Conservation (phyloP, 2,888 invertebrate genomes). For the Archips crataeganus region DNA sequence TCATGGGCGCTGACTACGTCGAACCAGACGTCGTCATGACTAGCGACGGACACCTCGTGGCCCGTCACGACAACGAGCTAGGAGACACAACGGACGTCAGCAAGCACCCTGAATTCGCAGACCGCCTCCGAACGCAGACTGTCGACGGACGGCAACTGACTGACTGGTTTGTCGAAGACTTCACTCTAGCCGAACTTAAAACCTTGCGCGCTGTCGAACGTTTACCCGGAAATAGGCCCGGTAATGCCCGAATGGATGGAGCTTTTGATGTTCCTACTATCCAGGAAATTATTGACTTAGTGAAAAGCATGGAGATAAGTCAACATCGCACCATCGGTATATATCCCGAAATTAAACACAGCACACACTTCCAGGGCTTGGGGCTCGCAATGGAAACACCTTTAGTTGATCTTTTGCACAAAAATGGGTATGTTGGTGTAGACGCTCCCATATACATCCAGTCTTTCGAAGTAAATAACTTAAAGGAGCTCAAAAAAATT, state of each 20-base stretch:
- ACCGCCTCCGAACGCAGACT: constrained; percentile 66
- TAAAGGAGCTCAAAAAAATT: constrained; percentile 68
- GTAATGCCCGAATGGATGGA: constrained; percentile 71
- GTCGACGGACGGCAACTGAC: constrained; percentile 64
- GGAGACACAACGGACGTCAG: constrained; percentile 71
- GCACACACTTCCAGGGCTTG: constrained; percentile 68
- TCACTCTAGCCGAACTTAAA: constrained; percentile 76
- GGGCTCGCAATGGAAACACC: constrained; percentile 71
- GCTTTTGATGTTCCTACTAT: constrained; percentile 71
- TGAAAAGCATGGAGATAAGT: constrained; percentile 69
- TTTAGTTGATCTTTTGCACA: constrained; percentile 68
- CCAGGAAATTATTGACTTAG: constrained; percentile 76
- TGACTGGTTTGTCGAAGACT: constrained; percentile 81
- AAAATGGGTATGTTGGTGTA: constrained; percentile 66
- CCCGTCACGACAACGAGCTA: constrained; percentile 77
- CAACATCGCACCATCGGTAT: constrained; percentile 69
- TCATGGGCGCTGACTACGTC: constrained; percentile 77
- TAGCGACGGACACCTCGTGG: constrained; percentile 71
- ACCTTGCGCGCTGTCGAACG: constrained; percentile 72
- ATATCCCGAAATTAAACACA: constrained; percentile 78
- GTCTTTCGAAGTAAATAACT: constrained; percentile 76
- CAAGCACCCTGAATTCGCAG: constrained; percentile 66
- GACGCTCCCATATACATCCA: constrained; percentile 73
- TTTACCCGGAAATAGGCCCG: constrained; percentile 69
- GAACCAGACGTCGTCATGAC: constrained; percentile 80